Base-by-base conservation (phyloP, 2,113 vertebrate species). In the Cranoglanis bouderius region DNA sequence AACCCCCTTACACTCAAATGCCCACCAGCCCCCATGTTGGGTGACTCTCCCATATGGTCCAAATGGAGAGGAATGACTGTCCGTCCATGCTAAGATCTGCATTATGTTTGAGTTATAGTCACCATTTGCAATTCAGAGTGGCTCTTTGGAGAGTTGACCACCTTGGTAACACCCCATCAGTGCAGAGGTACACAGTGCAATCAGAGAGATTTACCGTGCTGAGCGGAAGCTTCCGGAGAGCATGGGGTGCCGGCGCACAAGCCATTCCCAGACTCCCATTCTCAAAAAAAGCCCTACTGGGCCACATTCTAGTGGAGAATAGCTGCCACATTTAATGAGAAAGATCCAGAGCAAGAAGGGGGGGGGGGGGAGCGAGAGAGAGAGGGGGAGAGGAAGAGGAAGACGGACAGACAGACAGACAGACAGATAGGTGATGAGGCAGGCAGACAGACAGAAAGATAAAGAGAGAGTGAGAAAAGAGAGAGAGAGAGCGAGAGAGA, bases 111-210 rank as follows among this genome's bases (percentile, higher is more conserved):
- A 99, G 97, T 98, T 97, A 98, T 97, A 95, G 91, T 94, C 85
- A 80, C 94, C 94, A 98, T 98, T 98, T 98, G 97, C 97, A 98
- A 98, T 98, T 98, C 97, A 96, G 97, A 97, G 96, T 95, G 96
- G 96, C 95, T 94, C 94, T 93, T 96, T 95, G 95, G 96, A 96
- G 97, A 96, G 96, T 96, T 95, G 96, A 95, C 96, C 96, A 95
- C 95, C 96, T 95, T 92, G 85, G 94, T 93, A 94, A 95, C 93
- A 95, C 93, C 94, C 94, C 95, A 93, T 93, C 92, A 89, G 95
- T 92, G 94, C 80, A 90, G 87, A 92, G 92, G 95, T 94, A 94
- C 91, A 88, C 93, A 93, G 91, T 92, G 94, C 95, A 95, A 96
- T 96, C 94, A 96, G 95, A 92, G 92, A 96, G 95, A 96, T 96